phyloP scores from a whole-genome alignment of 2,888 invertebrate species.

The Lasiommata megera region DNA sequence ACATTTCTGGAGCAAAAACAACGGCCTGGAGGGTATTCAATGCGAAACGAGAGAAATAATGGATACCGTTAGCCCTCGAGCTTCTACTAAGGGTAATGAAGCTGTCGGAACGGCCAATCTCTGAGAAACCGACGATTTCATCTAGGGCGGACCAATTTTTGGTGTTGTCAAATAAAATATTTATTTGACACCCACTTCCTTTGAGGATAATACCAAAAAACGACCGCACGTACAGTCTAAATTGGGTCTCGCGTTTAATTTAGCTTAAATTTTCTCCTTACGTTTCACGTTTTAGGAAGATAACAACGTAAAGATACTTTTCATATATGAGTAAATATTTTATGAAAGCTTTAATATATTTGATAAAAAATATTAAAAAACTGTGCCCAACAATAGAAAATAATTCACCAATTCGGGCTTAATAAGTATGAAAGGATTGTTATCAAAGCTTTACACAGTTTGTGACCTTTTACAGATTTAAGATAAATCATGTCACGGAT shows the following conservation, averaged over 20 bases:
- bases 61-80: constrained; percentile 43
- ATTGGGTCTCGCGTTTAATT: constrained; percentile 15
- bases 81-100: constrained; percentile 55
- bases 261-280: constrained; percentile 5
- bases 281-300: no score
- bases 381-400: no score
- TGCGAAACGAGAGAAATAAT: constrained; percentile 40
- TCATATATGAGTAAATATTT: no score
- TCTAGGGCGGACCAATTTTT: constrained; percentile 39
- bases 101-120: constrained; percentile 49
- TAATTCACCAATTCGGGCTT: no score
- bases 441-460: no score
- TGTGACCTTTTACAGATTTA: no score
- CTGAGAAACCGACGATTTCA: constrained; percentile 41
- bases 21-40: constrained; percentile 19
- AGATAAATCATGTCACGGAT: no score
- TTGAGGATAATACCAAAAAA: constrained; percentile 12
- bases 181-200: constrained; percentile 18
- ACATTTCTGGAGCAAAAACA: constrained; percentile 22
- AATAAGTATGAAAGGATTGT: no score
- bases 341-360: no score
- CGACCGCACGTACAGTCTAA: constrained; percentile 7
- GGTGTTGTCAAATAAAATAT: constrained; percentile 29
- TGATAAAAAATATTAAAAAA: no score
- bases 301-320: no score